Evolutionary conservation across 2,113 vertebrate genomes (phyloP).

Genomic region (Camelus dromedarius): DNA sequence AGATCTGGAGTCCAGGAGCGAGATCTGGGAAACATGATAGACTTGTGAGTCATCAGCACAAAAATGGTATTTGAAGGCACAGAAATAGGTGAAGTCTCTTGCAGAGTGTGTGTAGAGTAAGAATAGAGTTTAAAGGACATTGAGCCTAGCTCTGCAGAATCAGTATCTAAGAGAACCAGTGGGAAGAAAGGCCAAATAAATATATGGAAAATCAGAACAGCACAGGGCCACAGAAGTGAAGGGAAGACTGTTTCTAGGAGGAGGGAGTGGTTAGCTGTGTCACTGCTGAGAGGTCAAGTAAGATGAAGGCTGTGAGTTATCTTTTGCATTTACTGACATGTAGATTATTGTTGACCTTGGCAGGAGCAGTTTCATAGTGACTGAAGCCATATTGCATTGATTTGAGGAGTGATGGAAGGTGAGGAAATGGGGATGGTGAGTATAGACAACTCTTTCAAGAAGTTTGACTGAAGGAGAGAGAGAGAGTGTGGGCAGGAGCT

Average conservation of each 20-base stretch:
- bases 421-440: constrained; percentile 79
- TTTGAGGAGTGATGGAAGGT: constrained; percentile 81
- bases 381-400: constrained; percentile 80
- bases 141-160: not conserved
- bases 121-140: not conserved
- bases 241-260: not conserved
- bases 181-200: not conserved
- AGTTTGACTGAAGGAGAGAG: constrained; percentile 61
- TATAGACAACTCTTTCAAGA: constrained; percentile 71
- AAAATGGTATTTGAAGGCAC: constrained; percentile 35
- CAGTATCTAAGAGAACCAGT: not conserved
- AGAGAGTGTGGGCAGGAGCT: constrained; percentile 46
- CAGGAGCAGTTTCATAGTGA: constrained; percentile 80
- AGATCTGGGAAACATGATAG: not conserved
- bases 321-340: constrained; percentile 69
- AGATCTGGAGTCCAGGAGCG: constrained; percentile 7
- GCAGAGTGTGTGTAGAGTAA: not conserved
- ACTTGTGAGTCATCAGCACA: constrained; percentile 37
- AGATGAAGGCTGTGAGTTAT: constrained; percentile 41
- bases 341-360: constrained; percentile 81
- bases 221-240: not conserved
- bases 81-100: constrained; percentile 43
- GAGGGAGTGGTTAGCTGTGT: not conserved
- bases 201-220: not conserved
- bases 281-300: constrained; percentile 54